These are phyloP conservation scores for Anas platyrhynchos DNA, from an alignment of 2,113 vertebrate species.

Conservation along the genomic window DNA sequence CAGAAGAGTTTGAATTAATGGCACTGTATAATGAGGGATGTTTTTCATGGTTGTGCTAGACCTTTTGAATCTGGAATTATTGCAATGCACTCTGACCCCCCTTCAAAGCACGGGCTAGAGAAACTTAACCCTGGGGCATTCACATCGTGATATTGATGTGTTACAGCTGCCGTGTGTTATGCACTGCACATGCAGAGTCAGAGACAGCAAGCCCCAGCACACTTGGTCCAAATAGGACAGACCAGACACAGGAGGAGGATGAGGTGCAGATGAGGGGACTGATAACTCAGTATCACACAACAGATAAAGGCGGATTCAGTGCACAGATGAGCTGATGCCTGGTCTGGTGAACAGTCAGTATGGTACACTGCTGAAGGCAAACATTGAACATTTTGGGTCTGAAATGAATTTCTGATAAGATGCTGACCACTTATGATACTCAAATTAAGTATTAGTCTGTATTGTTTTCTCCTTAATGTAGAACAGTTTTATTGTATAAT, in stretches of 20 bases:
- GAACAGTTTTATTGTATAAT: neutral
- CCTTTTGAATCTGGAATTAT: neutral
- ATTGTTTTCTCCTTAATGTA: neutral
- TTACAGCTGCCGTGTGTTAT: neutral
- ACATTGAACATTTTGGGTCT: neutral
- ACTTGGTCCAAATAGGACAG: neutral
- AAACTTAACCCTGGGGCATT: neutral
- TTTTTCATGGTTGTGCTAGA: neutral
- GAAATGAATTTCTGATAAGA: neutral
- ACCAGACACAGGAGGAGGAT: neutral
- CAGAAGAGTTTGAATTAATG: neutral
- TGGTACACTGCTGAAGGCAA: neutral
- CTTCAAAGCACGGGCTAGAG: neutral
- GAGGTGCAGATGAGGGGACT: neutral
- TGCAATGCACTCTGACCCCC: neutral
- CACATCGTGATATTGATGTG: neutral
- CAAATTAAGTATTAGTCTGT: neutral
- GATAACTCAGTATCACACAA: neutral
- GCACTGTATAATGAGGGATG: neutral
- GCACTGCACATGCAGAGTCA: fast-evolving
- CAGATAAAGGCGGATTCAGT: neutral
- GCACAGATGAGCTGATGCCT: fast-evolving
- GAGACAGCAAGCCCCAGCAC: neutral
- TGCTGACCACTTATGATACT: neutral
- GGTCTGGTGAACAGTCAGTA: fast-evolving